Base-by-base conservation (phyloP, 2,113 vertebrate genomes). In the Ibidorhyncha struthersii region DNA sequence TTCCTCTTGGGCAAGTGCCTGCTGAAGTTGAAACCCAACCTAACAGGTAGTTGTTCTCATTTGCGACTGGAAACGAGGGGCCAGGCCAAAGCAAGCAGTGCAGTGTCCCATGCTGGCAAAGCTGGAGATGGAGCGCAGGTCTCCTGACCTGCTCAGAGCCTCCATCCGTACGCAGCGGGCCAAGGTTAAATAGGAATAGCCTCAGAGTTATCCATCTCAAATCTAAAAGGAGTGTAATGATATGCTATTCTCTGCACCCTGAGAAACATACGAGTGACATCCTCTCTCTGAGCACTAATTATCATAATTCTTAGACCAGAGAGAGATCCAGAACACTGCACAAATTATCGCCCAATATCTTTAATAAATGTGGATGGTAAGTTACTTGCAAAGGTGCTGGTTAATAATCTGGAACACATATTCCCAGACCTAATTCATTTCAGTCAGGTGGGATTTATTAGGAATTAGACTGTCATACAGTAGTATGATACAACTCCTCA, bases 361-460 rank as follows among this genome's bases (percentile, higher is more conserved):
- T 96, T 98, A 98, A 98, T 98, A 97, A 97, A 98, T 97, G 92
- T 97, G 86, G 96, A 98, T 97, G 96, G 94, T 84, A 93, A 97
- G 96, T 96, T 98, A 96, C 98, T 97, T 96, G 94, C 95, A 97
- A 98, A 98, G 97, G 85, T 98, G 94, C 95, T 97, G 94, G 92
- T 96, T 98, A 98, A 98, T 97, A 98, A 96, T 92, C 96, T 98
- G 96, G 96, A 98, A 98, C 97, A 74, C 92, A 93, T 97, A 98
- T 98, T 98, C 97, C 95, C 97, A 95, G 90, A 91, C 72, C 93
- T 89, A 98, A 98, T 98, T 97, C 93, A 97, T 98, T 97, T 97
- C 95, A 96, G 96, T 98, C 96, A 97, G 96, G 76, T 96, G 95
- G 95, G 96, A 98, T 98, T 96, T 98, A 97, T 97, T 98, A 96